A percentile compares a stretch with the other conserved stretches of the same genome.
These are phyloP conservation scores for Cyclina sinensis DNA, from an alignment of 1,140 invertebrate species.

Conservation along the genomic window DNA sequence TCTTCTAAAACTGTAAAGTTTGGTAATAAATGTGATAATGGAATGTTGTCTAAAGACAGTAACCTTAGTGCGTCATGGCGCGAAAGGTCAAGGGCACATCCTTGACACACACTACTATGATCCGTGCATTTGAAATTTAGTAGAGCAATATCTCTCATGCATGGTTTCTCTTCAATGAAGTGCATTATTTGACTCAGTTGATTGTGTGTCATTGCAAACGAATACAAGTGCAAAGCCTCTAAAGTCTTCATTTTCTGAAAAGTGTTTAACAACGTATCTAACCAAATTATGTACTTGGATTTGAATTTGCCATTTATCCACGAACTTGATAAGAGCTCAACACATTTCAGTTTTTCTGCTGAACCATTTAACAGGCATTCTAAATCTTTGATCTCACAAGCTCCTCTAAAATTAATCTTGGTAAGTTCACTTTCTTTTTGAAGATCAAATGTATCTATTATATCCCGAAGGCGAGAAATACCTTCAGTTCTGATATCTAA, in stretches of 20 bases:
- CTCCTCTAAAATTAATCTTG: conserved; percentile 9
- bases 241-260: not conserved
- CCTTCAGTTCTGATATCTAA: conserved; percentile 2
- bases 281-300: not conserved
- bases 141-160: not conserved
- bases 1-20: not conserved
- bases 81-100: not conserved
- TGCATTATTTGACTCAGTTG: not conserved
- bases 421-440: not conserved
- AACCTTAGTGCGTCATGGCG: not conserved
- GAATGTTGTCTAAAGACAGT: not conserved
- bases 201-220: not conserved
- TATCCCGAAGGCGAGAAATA: not conserved
- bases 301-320: not conserved
- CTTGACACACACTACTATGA: not conserved
- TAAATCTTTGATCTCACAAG: not conserved
- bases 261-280: not conserved
- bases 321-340: not conserved
- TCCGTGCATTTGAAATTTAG: not conserved
- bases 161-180: not conserved
- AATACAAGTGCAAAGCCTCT: not conserved
- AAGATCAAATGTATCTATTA: not conserved
- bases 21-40: not conserved
- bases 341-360: not conserved
- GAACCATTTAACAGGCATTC: not conserved